Conservation (phyloP, 2,113 vertebrate genomes). For the Pelobates fuscus region DNA sequence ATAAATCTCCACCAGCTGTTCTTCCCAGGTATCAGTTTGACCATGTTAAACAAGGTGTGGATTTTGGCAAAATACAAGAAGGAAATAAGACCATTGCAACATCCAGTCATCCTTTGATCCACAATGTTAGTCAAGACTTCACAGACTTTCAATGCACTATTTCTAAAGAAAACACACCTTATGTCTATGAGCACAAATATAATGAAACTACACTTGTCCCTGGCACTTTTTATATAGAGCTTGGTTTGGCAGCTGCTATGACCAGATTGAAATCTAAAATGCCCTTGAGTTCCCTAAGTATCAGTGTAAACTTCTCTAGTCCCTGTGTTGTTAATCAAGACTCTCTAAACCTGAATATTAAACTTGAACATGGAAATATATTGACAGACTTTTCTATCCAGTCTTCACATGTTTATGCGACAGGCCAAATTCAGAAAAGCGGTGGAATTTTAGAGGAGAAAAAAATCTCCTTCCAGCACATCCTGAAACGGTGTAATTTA, state of each 20-base stretch:
- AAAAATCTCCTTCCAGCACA: conserved; percentile 63
- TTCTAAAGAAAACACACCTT: conserved; percentile 57
- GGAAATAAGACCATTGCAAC: conserved; percentile 40
- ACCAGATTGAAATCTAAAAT: conserved; percentile 65
- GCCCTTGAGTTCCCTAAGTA: conserved; percentile 60
- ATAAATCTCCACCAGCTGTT: conserved; percentile 66
- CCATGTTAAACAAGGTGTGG: conserved; percentile 62
- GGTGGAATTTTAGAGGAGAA: conserved; percentile 62
- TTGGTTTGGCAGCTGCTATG: conserved; percentile 74
- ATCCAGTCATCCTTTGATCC: conserved; percentile 63
- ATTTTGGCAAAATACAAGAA: conserved; percentile 65
- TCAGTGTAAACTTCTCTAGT: conserved; percentile 71
- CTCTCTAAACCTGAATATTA: conserved; percentile 66
- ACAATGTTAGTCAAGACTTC: conserved; percentile 51
- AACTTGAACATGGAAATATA: conserved; percentile 58
- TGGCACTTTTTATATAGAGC: conserved; percentile 75
- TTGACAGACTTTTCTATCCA: conserved; percentile 69
- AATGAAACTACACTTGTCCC: conserved; percentile 72
- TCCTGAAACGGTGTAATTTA: conserved; percentile 70
- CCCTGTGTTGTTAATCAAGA: conserved; percentile 67
- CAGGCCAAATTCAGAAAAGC: conserved; percentile 64
- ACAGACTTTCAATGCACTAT: conserved; percentile 66
- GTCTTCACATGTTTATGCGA: conserved; percentile 71
- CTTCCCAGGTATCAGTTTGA: conserved; percentile 82
- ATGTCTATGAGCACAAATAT: conserved; percentile 79